These are phyloP conservation scores for Enhydra lutris DNA, from an alignment of 2,113 vertebrate genomes.

Conservation along the genomic window DNA sequence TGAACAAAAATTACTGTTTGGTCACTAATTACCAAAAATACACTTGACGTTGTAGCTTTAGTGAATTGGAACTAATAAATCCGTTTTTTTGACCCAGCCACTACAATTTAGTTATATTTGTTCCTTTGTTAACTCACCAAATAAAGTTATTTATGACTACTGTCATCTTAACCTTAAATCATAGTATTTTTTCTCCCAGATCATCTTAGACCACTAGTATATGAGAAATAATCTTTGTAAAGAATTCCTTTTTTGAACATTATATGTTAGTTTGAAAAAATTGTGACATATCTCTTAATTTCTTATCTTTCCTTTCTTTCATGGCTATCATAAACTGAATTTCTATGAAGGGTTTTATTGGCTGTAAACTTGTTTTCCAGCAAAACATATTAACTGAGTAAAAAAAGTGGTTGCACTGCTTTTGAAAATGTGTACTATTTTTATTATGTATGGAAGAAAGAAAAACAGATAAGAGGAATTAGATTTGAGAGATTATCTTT, in stretches of 20 bases:
- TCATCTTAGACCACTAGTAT: neutral
- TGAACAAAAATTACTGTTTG: neutral
- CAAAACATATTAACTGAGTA: neutral
- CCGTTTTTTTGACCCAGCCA: neutral
- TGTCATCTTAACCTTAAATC: neutral
- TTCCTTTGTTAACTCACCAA: neutral
- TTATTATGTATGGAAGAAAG: neutral
- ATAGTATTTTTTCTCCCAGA: neutral
- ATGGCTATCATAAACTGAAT: neutral
- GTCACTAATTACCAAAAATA: neutral
- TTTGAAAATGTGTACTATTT: neutral
- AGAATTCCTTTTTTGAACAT: neutral
- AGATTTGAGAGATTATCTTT: neutral
- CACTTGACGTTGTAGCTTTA: neutral
- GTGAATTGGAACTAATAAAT: neutral
- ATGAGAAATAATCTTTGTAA: neutral
- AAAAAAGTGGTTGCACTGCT: neutral
- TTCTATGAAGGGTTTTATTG: neutral
- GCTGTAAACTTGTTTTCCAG: neutral
- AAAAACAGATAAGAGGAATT: neutral
- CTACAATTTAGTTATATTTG: neutral
- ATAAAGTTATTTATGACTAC: neutral
- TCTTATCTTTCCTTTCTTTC: slow-evolving; percentile 38
- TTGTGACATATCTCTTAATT: neutral
- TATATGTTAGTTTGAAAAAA: neutral